Evolutionary conservation across 2,113 vertebrate genomes (phyloP).

Genomic region (Harpagus bidentatus): DNA sequence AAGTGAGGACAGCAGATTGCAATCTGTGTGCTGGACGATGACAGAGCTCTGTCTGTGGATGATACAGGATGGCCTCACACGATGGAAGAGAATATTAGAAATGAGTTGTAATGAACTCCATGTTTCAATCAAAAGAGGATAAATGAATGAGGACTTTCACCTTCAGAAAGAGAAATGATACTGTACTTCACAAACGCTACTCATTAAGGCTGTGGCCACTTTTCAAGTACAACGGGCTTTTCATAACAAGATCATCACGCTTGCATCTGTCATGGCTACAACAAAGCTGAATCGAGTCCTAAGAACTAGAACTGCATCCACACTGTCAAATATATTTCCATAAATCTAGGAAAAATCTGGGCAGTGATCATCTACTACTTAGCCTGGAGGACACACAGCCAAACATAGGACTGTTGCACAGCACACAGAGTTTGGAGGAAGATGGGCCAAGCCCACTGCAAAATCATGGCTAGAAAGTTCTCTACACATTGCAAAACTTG

Average conservation of each 20-base stretch:
- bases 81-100: conserved; percentile 11
- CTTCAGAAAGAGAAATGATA: conserved; percentile 10
- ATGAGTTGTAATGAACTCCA: conserved; percentile 36
- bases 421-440: not conserved
- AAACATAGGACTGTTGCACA: not conserved
- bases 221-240: conserved; percentile 22
- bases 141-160: conserved; percentile 35
- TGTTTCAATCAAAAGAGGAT: conserved; percentile 33
- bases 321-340: not conserved
- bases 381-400: not conserved
- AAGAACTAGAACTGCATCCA: not conserved
- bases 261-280: conserved; percentile 19
- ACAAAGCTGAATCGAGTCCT: not conserved
- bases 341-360: not conserved
- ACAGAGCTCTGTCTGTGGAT: conserved; percentile 1
- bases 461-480: not conserved
- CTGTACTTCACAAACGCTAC: not conserved
- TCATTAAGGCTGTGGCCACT: conserved; percentile 17
- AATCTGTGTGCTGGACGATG: conserved; percentile 35
- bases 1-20: conserved; percentile 61
- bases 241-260: conserved; percentile 4
- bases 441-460: not conserved
- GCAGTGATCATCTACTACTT: not conserved
- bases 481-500: not conserved
- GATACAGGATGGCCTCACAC: not conserved